phyloP scores from a whole-genome alignment of 2,797 vertebrate species.

The Crotalus adamanteus region DNA sequence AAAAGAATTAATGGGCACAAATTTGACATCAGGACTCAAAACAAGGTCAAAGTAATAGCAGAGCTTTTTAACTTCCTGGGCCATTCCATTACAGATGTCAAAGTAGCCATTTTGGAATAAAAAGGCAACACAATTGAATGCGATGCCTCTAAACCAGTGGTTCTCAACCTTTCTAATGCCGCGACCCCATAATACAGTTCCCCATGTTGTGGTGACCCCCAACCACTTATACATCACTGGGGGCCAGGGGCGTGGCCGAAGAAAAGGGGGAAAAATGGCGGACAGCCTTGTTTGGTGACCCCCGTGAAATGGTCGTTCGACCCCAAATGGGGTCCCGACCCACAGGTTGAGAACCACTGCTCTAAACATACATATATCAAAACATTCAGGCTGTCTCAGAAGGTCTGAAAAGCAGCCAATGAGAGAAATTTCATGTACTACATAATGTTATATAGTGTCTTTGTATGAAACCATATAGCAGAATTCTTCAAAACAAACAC shows the following conservation, averaged over 20 bases:
- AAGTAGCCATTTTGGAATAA: not conserved
- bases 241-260: too few relatives aligned
- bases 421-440: not conserved
- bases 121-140: not conserved
- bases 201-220: too few relatives aligned
- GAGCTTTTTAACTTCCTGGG: not conserved
- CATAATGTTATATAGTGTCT: not conserved
- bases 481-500: not conserved
- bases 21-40: not conserved
- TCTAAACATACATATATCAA: not conserved
- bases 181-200: too few relatives aligned
- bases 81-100: not conserved
- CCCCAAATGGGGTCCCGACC: too few relatives aligned
- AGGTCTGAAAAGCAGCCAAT: not conserved
- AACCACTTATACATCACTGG: too few relatives aligned
- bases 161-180: too few relatives aligned
- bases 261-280: too few relatives aligned
- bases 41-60: not conserved
- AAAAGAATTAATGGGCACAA: not conserved
- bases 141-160: not conserved
- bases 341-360: too few relatives aligned
- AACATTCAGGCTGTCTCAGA: not conserved
- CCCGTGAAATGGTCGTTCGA: too few relatives aligned
- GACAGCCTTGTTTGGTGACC: too few relatives aligned
- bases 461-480: not conserved